A percentile compares a stretch with the other conserved stretches of the same genome.
phyloP scores from a whole-genome alignment of 2,888 invertebrate species.

The Drosophila kanekoi region DNA sequence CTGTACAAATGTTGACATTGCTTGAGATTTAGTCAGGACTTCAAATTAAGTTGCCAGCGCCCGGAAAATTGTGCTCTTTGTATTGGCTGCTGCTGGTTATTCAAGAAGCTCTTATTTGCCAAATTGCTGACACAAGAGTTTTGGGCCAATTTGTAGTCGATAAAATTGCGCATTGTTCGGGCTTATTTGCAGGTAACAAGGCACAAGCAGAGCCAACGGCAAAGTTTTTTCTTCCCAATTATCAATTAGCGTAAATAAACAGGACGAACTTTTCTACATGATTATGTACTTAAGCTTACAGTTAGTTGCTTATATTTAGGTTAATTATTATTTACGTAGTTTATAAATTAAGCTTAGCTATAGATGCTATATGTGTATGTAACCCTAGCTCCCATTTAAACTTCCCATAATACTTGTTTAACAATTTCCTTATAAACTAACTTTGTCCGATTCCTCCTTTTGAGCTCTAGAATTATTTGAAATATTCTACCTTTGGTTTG shows the following conservation, averaged over 20 bases:
- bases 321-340: slow-evolving; percentile 27
- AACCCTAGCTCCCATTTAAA: background rate
- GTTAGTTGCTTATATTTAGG: slow-evolving; percentile 8
- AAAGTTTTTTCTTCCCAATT: slow-evolving; percentile 34
- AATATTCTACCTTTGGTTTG: background rate
- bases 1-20: slow-evolving; percentile 66
- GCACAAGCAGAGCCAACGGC: background rate
- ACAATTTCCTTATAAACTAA: slow-evolving; percentile 1
- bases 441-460: background rate
- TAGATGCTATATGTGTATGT: background rate
- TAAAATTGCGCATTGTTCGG: slow-evolving; percentile 47
- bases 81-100: slow-evolving; percentile 17
- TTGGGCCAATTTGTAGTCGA: slow-evolving; percentile 34
- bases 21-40: slow-evolving; percentile 31
- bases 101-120: slow-evolving; percentile 56
- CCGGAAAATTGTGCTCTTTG: slow-evolving; percentile 41
- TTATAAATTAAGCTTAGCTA: slow-evolving; percentile 3
- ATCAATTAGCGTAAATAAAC: slow-evolving; percentile 29
- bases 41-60: slow-evolving; percentile 59
- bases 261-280: slow-evolving; percentile 13
- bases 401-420: slow-evolving; percentile 42
- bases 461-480: too few species aligned
- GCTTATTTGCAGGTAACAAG: slow-evolving; percentile 33
- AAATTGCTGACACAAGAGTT: slow-evolving; percentile 72
- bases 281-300: slow-evolving; percentile 18